Base-by-base conservation (phyloP, 2,797 vertebrate genomes). In the Pogoniulus pusillus region DNA sequence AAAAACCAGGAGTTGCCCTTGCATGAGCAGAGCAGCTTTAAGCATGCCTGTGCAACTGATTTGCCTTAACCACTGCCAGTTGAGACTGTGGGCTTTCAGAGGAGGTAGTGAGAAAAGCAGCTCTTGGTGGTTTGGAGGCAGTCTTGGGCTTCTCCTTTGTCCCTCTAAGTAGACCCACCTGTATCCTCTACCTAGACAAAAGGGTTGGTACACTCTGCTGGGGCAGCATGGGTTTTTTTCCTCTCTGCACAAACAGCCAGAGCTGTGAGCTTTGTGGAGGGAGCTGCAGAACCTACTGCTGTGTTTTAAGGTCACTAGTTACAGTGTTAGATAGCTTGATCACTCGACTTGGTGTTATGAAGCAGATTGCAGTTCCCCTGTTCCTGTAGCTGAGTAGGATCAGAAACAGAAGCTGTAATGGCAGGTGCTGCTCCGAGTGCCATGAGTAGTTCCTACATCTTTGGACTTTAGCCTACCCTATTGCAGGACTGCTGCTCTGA, bases 401-500 rank as follows among this genome's bases (percentile, higher is more conserved):
- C 62, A 62, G 12, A 34, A 73, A 19, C 64, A 58, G 73, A 39
- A 83, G n/a, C 2, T 7, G 26, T 76, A n/a, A 24, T 16, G 35
- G 35, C 51, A 45, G 72, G 16, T 54, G 16, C 15, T n/a, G 47
- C 57, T 91, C 30, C 12, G 37, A 18, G 19, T 43, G 35, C 54
- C 17, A 2, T 39, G 49, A 71, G 47, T n/a, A 80, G n/a, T 51
- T 79, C 1, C 30, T 80, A 8, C 4, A 9, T 8, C 0, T 16
- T 2, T 0, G 66, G 39, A 53, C 10, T 22, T 12, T 27, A 53
- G 18, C 17, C 23, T 53, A 9, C 23, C n/a, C 26, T 39, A 0
- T 6, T 51, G 64, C 9, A 23, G 49, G 20, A 27, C 57, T 83
- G 34, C 32, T n/a, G 63, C 30, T 88, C 30, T 54, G 55, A 51